Evolutionary conservation across 2,797 vertebrate species (phyloP).

Genomic region (Sebastes cheni): DNA sequence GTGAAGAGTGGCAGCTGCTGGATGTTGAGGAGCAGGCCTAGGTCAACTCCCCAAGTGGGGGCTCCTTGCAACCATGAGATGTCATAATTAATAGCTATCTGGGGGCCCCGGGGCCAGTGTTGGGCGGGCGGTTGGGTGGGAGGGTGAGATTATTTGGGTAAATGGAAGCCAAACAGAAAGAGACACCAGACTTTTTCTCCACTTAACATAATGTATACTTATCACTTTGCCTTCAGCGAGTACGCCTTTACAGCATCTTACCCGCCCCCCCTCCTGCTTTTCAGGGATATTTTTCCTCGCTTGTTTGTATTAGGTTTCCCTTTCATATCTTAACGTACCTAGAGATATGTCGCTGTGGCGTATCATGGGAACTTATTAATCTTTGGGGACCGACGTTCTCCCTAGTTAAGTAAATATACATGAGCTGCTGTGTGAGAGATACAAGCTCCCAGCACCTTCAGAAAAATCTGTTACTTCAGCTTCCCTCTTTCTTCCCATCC

Average conservation of each 20-base stretch:
- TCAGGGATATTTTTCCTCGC: conserved; percentile 47
- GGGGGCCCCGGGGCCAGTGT: conserved; percentile 37
- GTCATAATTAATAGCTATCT: conserved; percentile 82
- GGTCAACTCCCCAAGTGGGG: conserved; percentile 74
- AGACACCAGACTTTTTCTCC: conserved; percentile 51
- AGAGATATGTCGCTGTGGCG: conserved; percentile 63
- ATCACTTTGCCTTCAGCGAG: conserved; percentile 64
- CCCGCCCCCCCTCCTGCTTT: conserved; percentile 19
- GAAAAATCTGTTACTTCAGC: conserved; percentile 68
- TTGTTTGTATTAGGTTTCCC: conserved; percentile 69
- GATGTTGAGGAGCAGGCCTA: conserved; percentile 66
- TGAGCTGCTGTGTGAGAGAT: conserved; percentile 63
- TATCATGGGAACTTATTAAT: conserved; percentile 73
- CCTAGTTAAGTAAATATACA: conserved; percentile 81
- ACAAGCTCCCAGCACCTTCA: conserved; percentile 70
- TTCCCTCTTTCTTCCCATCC: conserved; percentile 28
- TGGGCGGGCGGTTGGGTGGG: not conserved
- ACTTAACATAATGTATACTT: conserved; percentile 71
- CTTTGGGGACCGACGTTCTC: conserved; percentile 69
- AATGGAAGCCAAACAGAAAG: conserved; percentile 65
- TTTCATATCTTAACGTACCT: conserved; percentile 47
- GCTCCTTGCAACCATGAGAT: conserved; percentile 72
- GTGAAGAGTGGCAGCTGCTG: conserved; percentile 81
- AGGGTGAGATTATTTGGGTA: conserved; percentile 51
- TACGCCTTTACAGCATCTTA: conserved; percentile 31